phyloP scores from a whole-genome alignment of 2,797 vertebrate genomes.

The Threskiornis aethiopicus region DNA sequence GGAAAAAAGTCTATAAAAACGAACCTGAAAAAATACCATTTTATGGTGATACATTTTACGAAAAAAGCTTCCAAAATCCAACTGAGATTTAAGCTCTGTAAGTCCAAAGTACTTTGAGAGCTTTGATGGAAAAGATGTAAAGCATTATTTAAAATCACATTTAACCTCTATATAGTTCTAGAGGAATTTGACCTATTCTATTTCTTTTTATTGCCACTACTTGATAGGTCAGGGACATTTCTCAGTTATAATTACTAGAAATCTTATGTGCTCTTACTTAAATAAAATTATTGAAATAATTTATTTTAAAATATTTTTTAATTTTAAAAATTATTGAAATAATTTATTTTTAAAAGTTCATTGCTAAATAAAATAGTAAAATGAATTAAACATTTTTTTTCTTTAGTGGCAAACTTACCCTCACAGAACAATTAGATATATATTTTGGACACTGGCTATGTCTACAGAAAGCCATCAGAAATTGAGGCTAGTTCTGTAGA shows the following conservation, averaged over 20 bases:
- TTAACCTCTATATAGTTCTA: neutral
- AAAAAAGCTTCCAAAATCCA: slow-evolving; percentile 32
- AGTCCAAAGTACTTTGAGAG: slow-evolving; percentile 22
- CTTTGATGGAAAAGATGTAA: slow-evolving; percentile 38
- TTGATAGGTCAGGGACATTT: neutral
- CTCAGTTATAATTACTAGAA: neutral
- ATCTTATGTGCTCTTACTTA: neutral
- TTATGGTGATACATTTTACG: neutral
- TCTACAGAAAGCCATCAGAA: neutral
- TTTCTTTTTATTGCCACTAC: neutral
- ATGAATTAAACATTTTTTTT: neutral
- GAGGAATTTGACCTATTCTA: neutral
- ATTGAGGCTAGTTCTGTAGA: neutral
- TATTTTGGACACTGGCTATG: neutral
- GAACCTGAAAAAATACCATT: slow-evolving; percentile 20
- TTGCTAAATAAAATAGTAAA: neutral
- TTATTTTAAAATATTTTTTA: neutral
- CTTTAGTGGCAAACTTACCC: neutral
- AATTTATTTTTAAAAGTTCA: neutral
- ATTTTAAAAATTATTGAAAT: neutral
- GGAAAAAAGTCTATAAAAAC: neutral
- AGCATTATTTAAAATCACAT: slow-evolving; percentile 38
- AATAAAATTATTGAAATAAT: neutral
- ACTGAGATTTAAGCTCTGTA: slow-evolving; percentile 25
- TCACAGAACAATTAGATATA: neutral